These are phyloP conservation scores for Nannoperca australis DNA, from an alignment of 2,797 vertebrate genomes.

Conservation along the genomic window DNA sequence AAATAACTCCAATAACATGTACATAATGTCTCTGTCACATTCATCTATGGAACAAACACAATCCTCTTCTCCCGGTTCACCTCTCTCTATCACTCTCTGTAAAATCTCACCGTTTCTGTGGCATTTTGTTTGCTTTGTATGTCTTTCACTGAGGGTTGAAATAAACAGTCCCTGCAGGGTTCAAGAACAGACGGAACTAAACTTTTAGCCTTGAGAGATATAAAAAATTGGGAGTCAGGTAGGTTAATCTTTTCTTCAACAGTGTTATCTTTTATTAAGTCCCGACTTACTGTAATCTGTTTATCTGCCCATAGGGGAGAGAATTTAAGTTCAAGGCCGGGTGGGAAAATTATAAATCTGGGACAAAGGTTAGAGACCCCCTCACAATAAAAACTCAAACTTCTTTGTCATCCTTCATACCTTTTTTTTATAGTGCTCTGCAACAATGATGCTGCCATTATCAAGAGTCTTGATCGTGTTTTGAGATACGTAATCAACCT, in stretches of 20 bases:
- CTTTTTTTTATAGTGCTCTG: neutral
- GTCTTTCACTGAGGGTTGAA: neutral
- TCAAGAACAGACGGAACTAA: slow-evolving; percentile 15
- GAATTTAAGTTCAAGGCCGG: slow-evolving; percentile 54
- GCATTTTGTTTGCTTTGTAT: slow-evolving; percentile 16
- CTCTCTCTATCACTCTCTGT: neutral
- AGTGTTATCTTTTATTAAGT: slow-evolving; percentile 62
- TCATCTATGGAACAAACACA: neutral
- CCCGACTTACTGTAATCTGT: slow-evolving; percentile 61
- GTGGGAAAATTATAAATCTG: slow-evolving; percentile 39
- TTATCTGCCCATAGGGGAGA: slow-evolving; percentile 47
- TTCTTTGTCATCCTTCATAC: slow-evolving; percentile 9
- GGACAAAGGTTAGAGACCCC: slow-evolving; percentile 31
- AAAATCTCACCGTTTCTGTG: neutral
- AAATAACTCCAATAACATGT: neutral
- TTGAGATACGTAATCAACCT: neutral
- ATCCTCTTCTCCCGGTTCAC: neutral
- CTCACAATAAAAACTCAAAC: slow-evolving; percentile 28
- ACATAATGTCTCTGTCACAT: neutral
- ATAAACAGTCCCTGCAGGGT: neutral
- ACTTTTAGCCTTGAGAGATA: slow-evolving; percentile 15
- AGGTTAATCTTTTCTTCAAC: slow-evolving; percentile 62
- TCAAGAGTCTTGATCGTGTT: neutral
- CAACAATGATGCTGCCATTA: neutral
- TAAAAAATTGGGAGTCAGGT: slow-evolving; percentile 20